phyloP scores from a whole-genome alignment of 2,888 invertebrate species.

The Eilema depressum region DNA sequence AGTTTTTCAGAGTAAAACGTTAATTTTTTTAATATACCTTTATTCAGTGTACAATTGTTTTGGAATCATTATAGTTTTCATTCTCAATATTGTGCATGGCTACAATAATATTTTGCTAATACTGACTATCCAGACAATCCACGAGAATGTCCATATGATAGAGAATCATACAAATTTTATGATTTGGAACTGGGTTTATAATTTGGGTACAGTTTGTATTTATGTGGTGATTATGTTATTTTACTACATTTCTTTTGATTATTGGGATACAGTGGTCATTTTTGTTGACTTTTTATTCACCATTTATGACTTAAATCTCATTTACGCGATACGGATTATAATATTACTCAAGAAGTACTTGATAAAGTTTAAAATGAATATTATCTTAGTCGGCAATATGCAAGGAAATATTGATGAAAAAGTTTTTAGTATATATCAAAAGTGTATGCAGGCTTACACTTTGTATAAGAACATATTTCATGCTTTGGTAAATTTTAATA shows the following conservation, averaged over 20 bases:
- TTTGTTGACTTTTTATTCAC: constrained; percentile 1
- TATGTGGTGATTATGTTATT: not conserved
- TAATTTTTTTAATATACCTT: not conserved
- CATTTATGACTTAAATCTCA: constrained; percentile 17
- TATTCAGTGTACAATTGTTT: not conserved
- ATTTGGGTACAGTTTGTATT: not conserved
- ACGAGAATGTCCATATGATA: not conserved
- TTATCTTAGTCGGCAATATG: not conserved
- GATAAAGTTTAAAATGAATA: constrained; percentile 10
- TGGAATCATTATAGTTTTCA: not conserved
- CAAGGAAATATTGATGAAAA: not conserved
- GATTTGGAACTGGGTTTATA: constrained; percentile 20
- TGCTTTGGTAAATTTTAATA: constrained; percentile 7
- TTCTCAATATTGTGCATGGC: constrained; percentile 5
- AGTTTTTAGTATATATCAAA: constrained; percentile 12
- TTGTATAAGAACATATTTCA: constrained; percentile 16
- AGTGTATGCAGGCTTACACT: constrained; percentile 9
- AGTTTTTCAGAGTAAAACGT: not conserved
- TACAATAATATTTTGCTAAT: constrained; percentile 12
- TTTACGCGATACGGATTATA: constrained; percentile 26
- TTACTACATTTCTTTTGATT: not conserved
- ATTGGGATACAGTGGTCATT: not conserved
- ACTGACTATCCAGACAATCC: constrained; percentile 3
- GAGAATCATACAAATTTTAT: not conserved
- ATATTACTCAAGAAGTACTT: constrained; percentile 26